Evolutionary conservation across 2,797 vertebrate genomes (phyloP).

Genomic region (Hephaestus fuliginosus): DNA sequence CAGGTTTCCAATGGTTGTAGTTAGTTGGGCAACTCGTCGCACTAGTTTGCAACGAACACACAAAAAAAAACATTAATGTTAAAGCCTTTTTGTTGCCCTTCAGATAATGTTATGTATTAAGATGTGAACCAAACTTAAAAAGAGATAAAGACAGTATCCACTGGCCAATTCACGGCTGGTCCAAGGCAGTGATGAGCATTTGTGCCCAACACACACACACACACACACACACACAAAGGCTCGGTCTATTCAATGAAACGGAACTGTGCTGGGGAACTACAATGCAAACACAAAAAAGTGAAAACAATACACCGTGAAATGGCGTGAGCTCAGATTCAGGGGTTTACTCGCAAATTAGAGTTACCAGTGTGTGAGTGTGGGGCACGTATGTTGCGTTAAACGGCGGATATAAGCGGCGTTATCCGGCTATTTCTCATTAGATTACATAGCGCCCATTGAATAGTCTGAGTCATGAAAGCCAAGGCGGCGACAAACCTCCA

Average conservation of each 20-base stretch:
- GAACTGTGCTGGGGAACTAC: slow-evolving; percentile 74
- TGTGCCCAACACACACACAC: slow-evolving; percentile 53
- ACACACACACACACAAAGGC: slow-evolving; percentile 72
- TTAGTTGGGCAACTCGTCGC: slow-evolving; percentile 71
- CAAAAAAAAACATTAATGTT: slow-evolving; percentile 21
- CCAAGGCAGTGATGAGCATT: slow-evolving; percentile 39
- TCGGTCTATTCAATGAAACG: slow-evolving; percentile 78
- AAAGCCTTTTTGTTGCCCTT: slow-evolving; percentile 18
- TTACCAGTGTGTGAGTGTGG: neutral
- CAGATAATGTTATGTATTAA: neutral
- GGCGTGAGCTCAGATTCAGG: slow-evolving; percentile 36
- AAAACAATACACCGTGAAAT: slow-evolving; percentile 62
- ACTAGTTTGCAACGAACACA: slow-evolving; percentile 45
- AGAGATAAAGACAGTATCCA: neutral
- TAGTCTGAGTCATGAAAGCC: slow-evolving; percentile 82
- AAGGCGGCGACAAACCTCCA: slow-evolving; percentile 80
- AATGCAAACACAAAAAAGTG: slow-evolving; percentile 69
- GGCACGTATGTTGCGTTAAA: neutral
- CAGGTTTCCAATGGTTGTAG: slow-evolving; percentile 75
- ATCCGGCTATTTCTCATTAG: neutral
- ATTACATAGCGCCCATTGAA: slow-evolving; percentile 45
- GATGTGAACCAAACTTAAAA: neutral
- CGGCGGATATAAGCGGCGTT: neutral
- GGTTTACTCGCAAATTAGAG: neutral
- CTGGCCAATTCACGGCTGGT: slow-evolving; percentile 23